Evolutionary conservation across 1,140 invertebrate species (phyloP).

Genomic region (Calosoma granatense): DNA sequence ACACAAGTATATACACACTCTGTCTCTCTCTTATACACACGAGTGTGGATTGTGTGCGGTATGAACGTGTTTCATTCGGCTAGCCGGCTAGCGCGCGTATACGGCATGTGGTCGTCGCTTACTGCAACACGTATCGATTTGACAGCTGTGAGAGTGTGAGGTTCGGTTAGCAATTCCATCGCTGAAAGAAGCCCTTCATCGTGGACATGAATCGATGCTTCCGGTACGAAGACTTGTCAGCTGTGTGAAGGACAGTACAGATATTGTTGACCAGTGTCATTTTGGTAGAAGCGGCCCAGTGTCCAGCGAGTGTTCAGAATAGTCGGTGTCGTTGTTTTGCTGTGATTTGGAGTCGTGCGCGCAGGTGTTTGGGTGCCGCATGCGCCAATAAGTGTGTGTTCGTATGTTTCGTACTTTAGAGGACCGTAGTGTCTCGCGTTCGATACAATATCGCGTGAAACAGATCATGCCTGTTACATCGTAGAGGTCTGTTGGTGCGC

Average conservation of each 20-base stretch:
- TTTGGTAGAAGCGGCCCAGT: background rate
- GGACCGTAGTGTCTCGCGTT: background rate
- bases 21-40: background rate
- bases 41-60: background rate
- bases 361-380: background rate
- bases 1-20: no score
- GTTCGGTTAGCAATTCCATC: background rate
- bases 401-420: background rate
- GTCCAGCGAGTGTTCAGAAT: background rate
- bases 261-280: background rate
- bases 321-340: background rate
- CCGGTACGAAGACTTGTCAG: no score
- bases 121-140: background rate
- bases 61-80: background rate
- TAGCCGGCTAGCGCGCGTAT: background rate
- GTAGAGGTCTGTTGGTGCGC: background rate
- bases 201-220: no score
- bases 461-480: background rate
- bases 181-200: no score
- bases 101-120: no score
- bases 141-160: background rate
- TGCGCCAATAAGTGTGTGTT: background rate
- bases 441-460: slow-evolving; percentile 3
- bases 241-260: no score
- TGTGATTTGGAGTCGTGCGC: background rate